A percentile compares a stretch with the other conserved stretches of the same genome.
These are phyloP conservation scores for Ophthalmolycus amberensis DNA, from an alignment of 2,113 vertebrate genomes.

Conservation along the genomic window DNA sequence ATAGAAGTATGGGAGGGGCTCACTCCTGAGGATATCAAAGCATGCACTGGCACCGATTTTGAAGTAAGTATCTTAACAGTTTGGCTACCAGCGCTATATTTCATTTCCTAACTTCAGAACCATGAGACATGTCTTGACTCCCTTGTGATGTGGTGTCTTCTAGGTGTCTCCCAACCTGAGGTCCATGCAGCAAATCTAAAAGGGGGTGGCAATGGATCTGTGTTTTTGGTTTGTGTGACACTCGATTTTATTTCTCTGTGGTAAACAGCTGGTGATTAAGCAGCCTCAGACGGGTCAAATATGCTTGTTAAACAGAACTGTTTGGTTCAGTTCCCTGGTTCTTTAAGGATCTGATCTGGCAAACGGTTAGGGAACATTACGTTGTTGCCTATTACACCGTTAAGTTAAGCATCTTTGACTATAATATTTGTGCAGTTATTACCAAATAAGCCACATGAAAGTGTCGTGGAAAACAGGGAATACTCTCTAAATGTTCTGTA, in stretches of 20 bases:
- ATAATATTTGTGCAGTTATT: conserved; percentile 4
- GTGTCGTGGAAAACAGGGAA: neutral
- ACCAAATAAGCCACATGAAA: conserved; percentile 17
- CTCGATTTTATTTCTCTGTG: conserved; percentile 5
- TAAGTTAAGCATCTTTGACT: conserved; percentile 12
- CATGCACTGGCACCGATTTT: conserved; percentile 92
- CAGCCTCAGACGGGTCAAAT: conserved; percentile 8
- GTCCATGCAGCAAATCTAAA: conserved; percentile 90
- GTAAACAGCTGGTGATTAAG: conserved; percentile 2
- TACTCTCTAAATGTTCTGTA: neutral
- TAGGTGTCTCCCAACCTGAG: conserved; percentile 92
- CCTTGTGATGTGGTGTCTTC: conserved; percentile 35
- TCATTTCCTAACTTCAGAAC: conserved; percentile 4
- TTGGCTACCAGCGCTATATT: neutral
- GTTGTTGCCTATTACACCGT: conserved; percentile 14
- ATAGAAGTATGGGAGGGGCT: conserved; percentile 94
- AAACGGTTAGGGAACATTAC: neutral
- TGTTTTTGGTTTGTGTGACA: conserved; percentile 23
- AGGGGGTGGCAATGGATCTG: neutral
- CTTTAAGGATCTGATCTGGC: neutral
- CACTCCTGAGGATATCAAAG: conserved; percentile 92
- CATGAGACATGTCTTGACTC: neutral
- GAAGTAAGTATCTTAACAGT: conserved; percentile 81
- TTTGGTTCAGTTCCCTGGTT: conserved; percentile 14
- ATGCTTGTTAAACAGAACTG: conserved; percentile 10